Conservation (phyloP, 2,888 invertebrate genomes). For the Cantharis nigra region DNA sequence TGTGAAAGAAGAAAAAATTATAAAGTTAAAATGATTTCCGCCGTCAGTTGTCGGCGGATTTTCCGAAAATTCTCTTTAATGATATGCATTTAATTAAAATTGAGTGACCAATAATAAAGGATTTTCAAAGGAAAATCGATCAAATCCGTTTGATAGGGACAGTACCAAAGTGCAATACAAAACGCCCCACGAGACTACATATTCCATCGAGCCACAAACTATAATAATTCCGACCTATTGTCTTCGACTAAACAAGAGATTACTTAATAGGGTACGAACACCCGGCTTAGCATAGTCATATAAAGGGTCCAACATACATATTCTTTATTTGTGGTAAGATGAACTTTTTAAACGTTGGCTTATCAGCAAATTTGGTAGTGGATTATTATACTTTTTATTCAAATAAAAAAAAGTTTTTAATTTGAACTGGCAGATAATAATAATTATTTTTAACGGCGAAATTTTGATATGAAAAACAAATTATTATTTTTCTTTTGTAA, state of each 20-base stretch:
- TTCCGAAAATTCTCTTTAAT: background rate
- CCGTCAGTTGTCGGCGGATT: background rate
- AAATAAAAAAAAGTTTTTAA: too few species aligned
- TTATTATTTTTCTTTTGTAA: too few species aligned
- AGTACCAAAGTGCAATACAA: conserved; percentile 18
- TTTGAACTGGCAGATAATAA: too few species aligned
- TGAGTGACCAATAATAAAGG: background rate
- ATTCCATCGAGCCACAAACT: conserved; percentile 27
- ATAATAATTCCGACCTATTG: conserved; percentile 27
- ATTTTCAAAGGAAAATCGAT: background rate
- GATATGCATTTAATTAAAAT: background rate
- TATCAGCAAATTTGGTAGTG: background rate
- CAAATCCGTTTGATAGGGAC: conserved; percentile 25
- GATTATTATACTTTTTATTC: too few species aligned
- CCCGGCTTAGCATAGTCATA: conserved; percentile 23
- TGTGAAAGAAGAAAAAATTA: too few species aligned
- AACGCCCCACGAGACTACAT: conserved; percentile 24
- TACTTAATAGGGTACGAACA: conserved; percentile 31
- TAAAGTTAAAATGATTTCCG: too few species aligned
- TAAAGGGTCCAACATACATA: conserved; percentile 3
- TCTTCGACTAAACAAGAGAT: conserved; percentile 32
- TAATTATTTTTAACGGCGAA: too few species aligned
- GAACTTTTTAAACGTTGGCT: background rate
- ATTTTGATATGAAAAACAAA: too few species aligned
- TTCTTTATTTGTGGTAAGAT: background rate